Evolutionary conservation across 2,113 vertebrate genomes (phyloP).

Genomic region (Canis aureus): DNA sequence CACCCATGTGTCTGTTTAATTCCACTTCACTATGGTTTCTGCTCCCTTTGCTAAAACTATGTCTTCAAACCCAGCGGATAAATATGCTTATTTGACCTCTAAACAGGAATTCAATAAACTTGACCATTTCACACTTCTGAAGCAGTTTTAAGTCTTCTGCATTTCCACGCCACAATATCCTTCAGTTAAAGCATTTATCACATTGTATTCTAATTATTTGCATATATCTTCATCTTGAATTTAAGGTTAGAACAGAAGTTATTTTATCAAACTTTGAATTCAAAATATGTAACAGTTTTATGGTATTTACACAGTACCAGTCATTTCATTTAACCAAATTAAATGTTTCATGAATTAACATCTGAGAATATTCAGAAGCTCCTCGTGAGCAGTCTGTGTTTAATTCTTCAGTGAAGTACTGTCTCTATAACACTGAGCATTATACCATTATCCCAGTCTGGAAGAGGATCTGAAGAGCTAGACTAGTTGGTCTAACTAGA

Average conservation of each 20-base stretch:
- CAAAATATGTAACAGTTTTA: not conserved
- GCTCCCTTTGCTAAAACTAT: not conserved
- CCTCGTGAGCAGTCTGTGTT: not conserved
- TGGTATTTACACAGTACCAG: not conserved
- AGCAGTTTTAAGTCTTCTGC: not conserved
- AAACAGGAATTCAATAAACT: not conserved
- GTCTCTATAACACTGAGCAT: not conserved
- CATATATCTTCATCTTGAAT: not conserved
- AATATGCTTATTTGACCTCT: not conserved
- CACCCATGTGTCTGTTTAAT: not conserved
- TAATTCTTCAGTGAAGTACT: not conserved
- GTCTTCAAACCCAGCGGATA: not conserved
- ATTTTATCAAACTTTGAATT: not conserved
- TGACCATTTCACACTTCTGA: not conserved
- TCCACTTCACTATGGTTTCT: not conserved
- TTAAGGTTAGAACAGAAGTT: not conserved
- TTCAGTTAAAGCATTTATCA: not conserved
- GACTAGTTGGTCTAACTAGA: not conserved
- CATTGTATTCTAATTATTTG: not conserved
- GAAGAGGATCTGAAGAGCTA: not conserved
- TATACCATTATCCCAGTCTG: not conserved
- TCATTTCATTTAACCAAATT: constrained; percentile 29
- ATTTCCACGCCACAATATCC: not conserved
- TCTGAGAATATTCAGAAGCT: not conserved
- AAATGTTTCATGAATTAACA: not conserved